Base-by-base conservation (phyloP, 2,797 vertebrate genomes). In the Botia kubotai region DNA sequence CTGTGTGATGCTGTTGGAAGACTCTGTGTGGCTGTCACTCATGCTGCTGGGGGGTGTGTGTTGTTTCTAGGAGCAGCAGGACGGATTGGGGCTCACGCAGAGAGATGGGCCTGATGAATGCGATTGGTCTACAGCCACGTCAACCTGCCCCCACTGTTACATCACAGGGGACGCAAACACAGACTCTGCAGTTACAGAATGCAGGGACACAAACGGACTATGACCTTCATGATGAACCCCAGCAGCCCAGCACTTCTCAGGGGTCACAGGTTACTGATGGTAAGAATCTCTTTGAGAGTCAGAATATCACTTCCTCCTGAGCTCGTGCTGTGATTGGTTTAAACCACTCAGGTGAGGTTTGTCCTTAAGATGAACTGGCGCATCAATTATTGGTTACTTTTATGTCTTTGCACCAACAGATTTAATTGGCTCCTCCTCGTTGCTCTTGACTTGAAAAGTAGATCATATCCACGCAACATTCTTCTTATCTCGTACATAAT, bases 71-170 rank as follows among this genome's bases (percentile, higher is more conserved):
- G 87, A 96, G 94, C 6, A 98, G 94, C 83, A 95, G 97, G 89
- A 94, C 95, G 1, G 94, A 95, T 0, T 97, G 96, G 96, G 93
- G 96, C 69, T 93, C 96, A 79, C 97, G 97, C 90, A 91, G 97
- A 87, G 97, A 98, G 89, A 97, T 98, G 96, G 97, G 97, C 33
- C 84, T 98, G 88, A 99, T 98, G 95, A 98, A 97, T 66, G 97
- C 97, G 3, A 97, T 98, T 77, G 97, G 97, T 74, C 93, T 99
- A 21, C 97, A 98, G 89, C 97, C 97, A 16, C 92, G 96, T 87
- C 96, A 97, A 81, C 97, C 97, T 17, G 88, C 95, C 86, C 96
- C 97, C 3, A 97, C 96, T 0, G 96, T 98, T 90, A 97, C 96
- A 6, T 98, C 97, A n/a, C 97, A 98, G 85, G 97, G 97, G 81